These are phyloP conservation scores for Spodoptera picta DNA, from an alignment of 2,888 invertebrate genomes.

Conservation along the genomic window DNA sequence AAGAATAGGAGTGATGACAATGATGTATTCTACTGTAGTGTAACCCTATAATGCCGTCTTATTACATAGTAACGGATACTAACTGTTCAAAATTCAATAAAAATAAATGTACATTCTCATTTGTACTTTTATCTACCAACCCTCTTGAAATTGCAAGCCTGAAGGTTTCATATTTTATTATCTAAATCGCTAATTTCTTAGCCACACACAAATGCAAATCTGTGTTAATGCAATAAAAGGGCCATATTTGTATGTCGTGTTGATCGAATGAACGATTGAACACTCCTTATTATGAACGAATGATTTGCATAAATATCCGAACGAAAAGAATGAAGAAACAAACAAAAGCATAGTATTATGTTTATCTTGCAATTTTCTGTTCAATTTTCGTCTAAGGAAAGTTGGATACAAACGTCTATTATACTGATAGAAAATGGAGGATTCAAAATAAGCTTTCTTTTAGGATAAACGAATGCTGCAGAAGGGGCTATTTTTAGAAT, in stretches of 20 bases:
- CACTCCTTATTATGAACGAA: conserved; percentile 52
- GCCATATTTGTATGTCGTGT: conserved; percentile 45
- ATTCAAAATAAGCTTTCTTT: no score
- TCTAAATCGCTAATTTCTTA: conserved; percentile 19
- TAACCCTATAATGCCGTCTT: no score
- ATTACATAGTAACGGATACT: no score
- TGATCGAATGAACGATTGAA: conserved; percentile 49
- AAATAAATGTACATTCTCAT: no score
- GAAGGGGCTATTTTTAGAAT: no score
- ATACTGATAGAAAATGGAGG: no score
- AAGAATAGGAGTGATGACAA: no score
- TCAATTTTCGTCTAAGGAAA: conserved; percentile 16
- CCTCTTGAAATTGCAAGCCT: no score
- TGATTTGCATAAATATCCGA: conserved; percentile 54
- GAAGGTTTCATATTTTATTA: neutral
- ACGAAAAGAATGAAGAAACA: conserved; percentile 36
- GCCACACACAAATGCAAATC: conserved; percentile 41
- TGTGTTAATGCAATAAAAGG: conserved; percentile 51
- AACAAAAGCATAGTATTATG: conserved; percentile 27
- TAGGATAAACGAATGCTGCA: no score
- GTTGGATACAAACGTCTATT: conserved; percentile 1
- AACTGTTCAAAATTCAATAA: no score
- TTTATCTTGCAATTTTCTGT: conserved; percentile 36
- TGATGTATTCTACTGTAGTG: no score
- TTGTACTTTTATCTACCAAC: no score